A percentile compares a stretch with the other conserved stretches of the same genome.
phyloP scores from a whole-genome alignment of 2,888 invertebrate species.

The Xestoiulus laeticollis region DNA sequence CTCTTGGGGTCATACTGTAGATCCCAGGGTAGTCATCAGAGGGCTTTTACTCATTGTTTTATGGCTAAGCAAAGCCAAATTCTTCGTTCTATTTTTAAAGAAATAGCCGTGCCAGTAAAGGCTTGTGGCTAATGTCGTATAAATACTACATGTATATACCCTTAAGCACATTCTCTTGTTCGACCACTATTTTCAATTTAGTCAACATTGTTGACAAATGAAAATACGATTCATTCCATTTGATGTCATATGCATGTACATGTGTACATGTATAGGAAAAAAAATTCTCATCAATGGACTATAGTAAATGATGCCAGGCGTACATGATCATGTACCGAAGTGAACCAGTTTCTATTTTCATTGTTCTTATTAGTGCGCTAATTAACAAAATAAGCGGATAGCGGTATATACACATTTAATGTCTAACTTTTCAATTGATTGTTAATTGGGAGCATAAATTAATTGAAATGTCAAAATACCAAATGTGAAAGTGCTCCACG shows the following conservation, averaged over 20 bases:
- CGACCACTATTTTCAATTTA: constrained; percentile 1
- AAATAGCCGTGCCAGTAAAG: neutral
- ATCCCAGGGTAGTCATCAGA: too few relatives aligned
- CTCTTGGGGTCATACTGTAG: too few relatives aligned
- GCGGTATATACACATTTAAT: neutral
- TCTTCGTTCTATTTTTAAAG: neutral
- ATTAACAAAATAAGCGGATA: neutral
- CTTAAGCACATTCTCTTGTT: neutral
- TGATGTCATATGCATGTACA: neutral
- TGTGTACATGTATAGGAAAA: neutral
- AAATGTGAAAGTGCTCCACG: neutral
- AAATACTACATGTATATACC: too few relatives aligned
- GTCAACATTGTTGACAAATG: neutral
- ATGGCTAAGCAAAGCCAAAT: neutral
- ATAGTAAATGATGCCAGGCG: neutral
- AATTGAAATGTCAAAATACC: neutral
- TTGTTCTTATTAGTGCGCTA: neutral
- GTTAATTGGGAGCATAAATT: constrained; percentile 3
- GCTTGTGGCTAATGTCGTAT: neutral
- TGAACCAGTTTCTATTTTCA: neutral
- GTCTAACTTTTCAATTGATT: neutral
- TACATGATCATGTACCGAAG: too few relatives aligned
- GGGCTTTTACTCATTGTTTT: neutral
- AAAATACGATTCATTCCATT: neutral
- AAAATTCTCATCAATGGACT: neutral